phyloP scores from a whole-genome alignment of 2,113 vertebrate species.

The Columbina picui region DNA sequence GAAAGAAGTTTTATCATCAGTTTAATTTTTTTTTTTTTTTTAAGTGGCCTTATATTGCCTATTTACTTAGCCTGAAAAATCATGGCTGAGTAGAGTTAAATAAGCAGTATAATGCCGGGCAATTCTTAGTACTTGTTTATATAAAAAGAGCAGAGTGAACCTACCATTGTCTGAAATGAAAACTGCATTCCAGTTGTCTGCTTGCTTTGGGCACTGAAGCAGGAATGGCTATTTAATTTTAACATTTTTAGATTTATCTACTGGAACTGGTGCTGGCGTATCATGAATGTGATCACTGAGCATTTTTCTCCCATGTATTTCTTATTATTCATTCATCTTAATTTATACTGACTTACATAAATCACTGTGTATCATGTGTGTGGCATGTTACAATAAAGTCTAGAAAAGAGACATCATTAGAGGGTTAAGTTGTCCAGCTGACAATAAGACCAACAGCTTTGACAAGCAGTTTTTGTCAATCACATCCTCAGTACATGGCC shows the following conservation, averaged over 20 bases:
- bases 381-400: not conserved
- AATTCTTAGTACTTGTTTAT: constrained; percentile 39
- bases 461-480: not conserved
- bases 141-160: not conserved
- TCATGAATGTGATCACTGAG: not conserved
- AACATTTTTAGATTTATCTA: not conserved
- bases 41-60: not conserved
- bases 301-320: not conserved
- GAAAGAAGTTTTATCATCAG: not conserved
- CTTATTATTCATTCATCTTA: not conserved
- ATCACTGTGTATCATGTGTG: not conserved
- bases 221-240: constrained; percentile 24
- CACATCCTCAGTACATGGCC: not conserved
- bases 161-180: constrained; percentile 33
- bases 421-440: not conserved
- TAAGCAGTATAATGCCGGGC: constrained; percentile 26
- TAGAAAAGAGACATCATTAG: not conserved
- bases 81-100: constrained; percentile 39
- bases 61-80: constrained; percentile 49
- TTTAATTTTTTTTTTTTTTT: not conserved
- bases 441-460: not conserved
- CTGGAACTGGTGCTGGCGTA: not conserved
- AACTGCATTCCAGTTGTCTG: constrained; percentile 39
- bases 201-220: constrained; percentile 54
- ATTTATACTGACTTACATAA: not conserved